Conservation (phyloP, 1,140 invertebrate genomes). For the Trichogramma pretiosum region DNA sequence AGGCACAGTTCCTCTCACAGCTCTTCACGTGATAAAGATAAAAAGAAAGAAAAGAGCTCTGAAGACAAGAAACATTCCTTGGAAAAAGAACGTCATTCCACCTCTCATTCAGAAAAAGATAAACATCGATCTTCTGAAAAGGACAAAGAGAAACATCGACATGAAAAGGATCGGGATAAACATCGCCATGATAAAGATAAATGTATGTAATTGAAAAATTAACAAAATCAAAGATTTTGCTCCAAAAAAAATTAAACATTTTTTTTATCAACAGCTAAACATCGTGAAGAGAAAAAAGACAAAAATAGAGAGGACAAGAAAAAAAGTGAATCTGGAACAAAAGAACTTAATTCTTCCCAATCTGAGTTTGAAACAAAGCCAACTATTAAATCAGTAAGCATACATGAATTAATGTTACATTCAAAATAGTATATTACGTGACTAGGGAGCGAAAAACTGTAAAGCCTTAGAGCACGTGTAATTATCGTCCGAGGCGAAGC, state of each 20-base stretch:
- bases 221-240: no score
- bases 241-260: conserved; percentile 4
- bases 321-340: conserved; percentile 29
- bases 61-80: conserved; percentile 49
- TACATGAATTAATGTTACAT: no score
- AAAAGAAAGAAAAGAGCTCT: conserved; percentile 45
- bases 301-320: conserved; percentile 33
- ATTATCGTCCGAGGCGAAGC: no score
- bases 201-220: conserved; percentile 28
- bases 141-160: conserved; percentile 47
- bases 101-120: conserved; percentile 41
- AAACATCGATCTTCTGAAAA: conserved; percentile 42
- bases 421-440: no score
- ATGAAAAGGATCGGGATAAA: conserved; percentile 52
- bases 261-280: conserved; percentile 28
- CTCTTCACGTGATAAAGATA: conserved; percentile 47
- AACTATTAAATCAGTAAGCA: conserved; percentile 34
- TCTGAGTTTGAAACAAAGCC: conserved; percentile 21
- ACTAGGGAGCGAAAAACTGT: no score
- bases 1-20: conserved; percentile 40
- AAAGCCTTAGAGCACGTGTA: no score
- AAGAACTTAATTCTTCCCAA: conserved; percentile 27
- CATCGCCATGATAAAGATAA: conserved; percentile 42
- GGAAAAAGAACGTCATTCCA: conserved; percentile 42
- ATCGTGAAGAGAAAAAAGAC: conserved; percentile 37